Evolutionary conservation across 2,888 invertebrate genomes (phyloP), one percentile per base, ranked within the genome.

Genomic region (Thyatira batis): DNA sequence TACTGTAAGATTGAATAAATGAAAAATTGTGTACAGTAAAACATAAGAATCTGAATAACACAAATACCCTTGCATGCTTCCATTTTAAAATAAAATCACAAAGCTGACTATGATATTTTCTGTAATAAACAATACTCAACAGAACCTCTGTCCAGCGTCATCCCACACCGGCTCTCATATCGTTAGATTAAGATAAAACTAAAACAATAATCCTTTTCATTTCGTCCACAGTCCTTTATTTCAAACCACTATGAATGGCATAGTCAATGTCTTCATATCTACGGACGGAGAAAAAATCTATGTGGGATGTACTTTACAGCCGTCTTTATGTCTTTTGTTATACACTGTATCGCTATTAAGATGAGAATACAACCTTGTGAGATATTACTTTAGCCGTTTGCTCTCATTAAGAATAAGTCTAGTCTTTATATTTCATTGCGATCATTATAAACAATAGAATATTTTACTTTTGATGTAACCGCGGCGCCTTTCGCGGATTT

Each of bases 151-250:
- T 77, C 59, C 67, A 25, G 23, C 52, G 51, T 64, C 77, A 69
- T 76, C 73, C 77, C 76, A 79, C 80, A 73, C 73, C 76, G 76
- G 71, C 78, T 76, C 79, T 84, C 84, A 85, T 84, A 88, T 85
- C 84, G 84, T 85, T 86, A 86, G 89, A 89, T 89, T 88, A 80
- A 89, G 89, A 90, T 90, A 89, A 88, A 89, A 90, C 84, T 89
- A 88, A 90, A 91, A 92, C 92, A 92, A 91, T 92, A 88, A 89
- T 90, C 89, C 87, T 90, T 90, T 90, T 88, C 85, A 87, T 88
- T 87, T 82, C 74, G 71, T 75, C 71, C 73, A 68, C 74, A 78
- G 75, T 81, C 84, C 78, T 89, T 89, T 90, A 88, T 88, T 89
- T 87, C 80, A 82, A 81, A 76, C 61, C 72, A 69, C 71, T 78